Evolutionary conservation across 2,113 vertebrate genomes (phyloP), one percentile per base, ranked within the genome.

Genomic region (Oplegnathus fasciatus): DNA sequence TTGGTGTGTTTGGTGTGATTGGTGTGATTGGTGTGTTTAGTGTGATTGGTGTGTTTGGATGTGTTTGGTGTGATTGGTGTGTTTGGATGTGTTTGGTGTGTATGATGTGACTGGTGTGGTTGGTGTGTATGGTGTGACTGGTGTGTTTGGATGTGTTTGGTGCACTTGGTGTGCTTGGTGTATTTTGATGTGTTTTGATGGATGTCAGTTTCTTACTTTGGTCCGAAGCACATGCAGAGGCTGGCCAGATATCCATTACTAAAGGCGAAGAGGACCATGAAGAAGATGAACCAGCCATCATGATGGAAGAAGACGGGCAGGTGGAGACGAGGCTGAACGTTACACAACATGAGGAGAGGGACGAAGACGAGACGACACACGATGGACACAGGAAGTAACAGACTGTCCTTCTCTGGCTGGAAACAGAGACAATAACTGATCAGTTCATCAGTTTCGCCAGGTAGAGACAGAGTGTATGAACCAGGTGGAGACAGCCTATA

Each of bases 271-370:
- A 96, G 58, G n/a, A 96, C 80, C 96, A 97, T 97, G 89, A 97
- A 94, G n/a, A 85, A 13, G 75, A 97, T 91, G 84, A 96, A 97
- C 86, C 91, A 94, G 80, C 92, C 92, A 0, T 97, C 97, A 13
- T 97, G 95, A 0, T 60, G 67, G 86, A 97, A 97, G 34, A 95
- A 65, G 54, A 91, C 64, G 0, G 95, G 93, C 69, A 96, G 92
- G 26, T 89, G 62, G 20, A 61, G 3, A 9, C 93, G 92, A 54
- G 91, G 62, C 0, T 94, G 88, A 28, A 96, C 93, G 4, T 97
- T 96, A 85, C 97, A 97, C 68, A 97, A 50, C 96, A 97, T 96
- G 88, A 97, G 93, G 62, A 96, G 95, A 0, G 97, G 97, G 0
- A 97, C 54, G 7, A 97, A 96, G 28, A 95, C 81, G 14, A 95